Evolutionary conservation across 1,140 invertebrate genomes (phyloP).

Genomic region (Anoplophora glabripennis): DNA sequence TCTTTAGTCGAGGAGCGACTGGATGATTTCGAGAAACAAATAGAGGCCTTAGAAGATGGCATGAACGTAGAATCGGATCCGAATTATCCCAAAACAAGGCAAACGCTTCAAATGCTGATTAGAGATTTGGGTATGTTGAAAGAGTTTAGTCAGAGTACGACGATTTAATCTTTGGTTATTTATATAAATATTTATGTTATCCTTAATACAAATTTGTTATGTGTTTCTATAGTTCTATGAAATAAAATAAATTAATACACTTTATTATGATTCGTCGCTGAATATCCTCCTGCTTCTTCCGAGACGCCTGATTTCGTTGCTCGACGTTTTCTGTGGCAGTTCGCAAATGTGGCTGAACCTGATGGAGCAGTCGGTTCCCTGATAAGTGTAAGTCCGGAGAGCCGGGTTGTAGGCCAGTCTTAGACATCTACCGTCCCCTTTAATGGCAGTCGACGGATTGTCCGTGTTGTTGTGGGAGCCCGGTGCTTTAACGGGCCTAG

Average conservation of each 20-base stretch:
- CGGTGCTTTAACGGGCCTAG: constrained; percentile 61
- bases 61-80: constrained; percentile 43
- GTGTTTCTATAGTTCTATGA: not conserved
- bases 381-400: constrained; percentile 63
- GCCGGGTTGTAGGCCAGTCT: constrained; percentile 61
- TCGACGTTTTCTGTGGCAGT: constrained; percentile 63
- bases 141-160: constrained; percentile 49
- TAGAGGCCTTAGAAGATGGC: constrained; percentile 58
- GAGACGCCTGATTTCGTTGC: constrained; percentile 65
- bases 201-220: not conserved
- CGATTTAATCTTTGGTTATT: constrained; percentile 18
- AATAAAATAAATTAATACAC: not conserved
- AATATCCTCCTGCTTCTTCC: constrained; percentile 43
- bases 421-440: constrained; percentile 59
- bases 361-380: constrained; percentile 68
- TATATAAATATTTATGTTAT: not conserved
- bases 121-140: constrained; percentile 55
- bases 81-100: constrained; percentile 51
- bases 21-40: constrained; percentile 73
- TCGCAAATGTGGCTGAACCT: constrained; percentile 69
- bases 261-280: constrained; percentile 18
- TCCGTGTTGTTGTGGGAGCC: constrained; percentile 43
- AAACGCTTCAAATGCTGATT: constrained; percentile 57
- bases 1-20: constrained; percentile 67
- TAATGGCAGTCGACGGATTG: constrained; percentile 46